Evolutionary conservation across 2,888 invertebrate genomes (phyloP).

Genomic region (Ennomos erosarius): DNA sequence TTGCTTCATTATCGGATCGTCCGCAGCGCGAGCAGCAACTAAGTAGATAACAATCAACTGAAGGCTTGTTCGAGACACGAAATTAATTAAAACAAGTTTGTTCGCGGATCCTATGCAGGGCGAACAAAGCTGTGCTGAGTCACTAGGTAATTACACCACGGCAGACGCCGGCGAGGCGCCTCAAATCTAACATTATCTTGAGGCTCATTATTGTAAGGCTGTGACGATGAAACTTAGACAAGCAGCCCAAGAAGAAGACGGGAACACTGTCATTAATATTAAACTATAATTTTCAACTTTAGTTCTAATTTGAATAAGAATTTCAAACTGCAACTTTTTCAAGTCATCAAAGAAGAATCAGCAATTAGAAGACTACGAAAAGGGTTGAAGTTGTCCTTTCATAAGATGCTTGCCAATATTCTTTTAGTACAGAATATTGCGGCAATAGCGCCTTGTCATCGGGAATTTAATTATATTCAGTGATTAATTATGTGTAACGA

Average conservation of each 20-base stretch:
- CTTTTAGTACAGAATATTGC: slow-evolving; percentile 57
- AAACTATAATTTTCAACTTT: slow-evolving; percentile 36
- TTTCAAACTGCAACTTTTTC: slow-evolving; percentile 1
- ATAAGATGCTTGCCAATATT: slow-evolving; percentile 53
- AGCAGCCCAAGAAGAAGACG: slow-evolving; percentile 25
- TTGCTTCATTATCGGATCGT: slow-evolving; percentile 79
- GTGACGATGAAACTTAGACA: slow-evolving; percentile 44
- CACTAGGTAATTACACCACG: slow-evolving; percentile 81
- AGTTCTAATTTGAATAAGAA: slow-evolving; percentile 11
- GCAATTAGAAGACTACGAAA: slow-evolving; percentile 46
- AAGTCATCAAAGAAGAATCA: slow-evolving; percentile 41
- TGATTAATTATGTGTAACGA: slow-evolving; percentile 82
- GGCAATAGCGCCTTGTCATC: slow-evolving; percentile 79
- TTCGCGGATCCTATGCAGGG: slow-evolving; percentile 84
- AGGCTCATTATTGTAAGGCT: slow-evolving; percentile 60
- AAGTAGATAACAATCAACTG: slow-evolving; percentile 84
- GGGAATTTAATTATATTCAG: slow-evolving; percentile 80
- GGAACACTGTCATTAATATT: slow-evolving; percentile 36
- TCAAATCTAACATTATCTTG: slow-evolving; percentile 77
- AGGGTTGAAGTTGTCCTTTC: slow-evolving; percentile 55
- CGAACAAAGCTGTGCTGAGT: slow-evolving; percentile 83
- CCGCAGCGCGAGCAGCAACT: slow-evolving; percentile 81
- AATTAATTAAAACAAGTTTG: slow-evolving; percentile 86
- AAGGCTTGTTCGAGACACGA: slow-evolving; percentile 85
- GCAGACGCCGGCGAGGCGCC: slow-evolving; percentile 71